A percentile compares a stretch with the other conserved stretches of the same genome.
phyloP scores from a whole-genome alignment of 1,140 invertebrate genomes.

The Ceratosolen solmsi region DNA sequence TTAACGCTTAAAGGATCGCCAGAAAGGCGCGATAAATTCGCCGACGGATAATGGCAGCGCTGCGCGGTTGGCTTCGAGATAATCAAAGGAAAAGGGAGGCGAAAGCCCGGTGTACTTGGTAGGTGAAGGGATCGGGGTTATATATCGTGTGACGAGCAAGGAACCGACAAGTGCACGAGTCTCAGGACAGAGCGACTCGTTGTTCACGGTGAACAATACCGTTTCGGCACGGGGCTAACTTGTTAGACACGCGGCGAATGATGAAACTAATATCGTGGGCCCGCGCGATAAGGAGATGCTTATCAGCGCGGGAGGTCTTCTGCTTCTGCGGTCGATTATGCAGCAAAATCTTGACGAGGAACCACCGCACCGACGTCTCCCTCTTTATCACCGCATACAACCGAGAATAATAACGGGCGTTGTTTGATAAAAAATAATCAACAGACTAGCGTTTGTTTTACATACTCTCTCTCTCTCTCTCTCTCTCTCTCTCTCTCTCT shows the following conservation, averaged over 20 bases:
- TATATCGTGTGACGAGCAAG: no score
- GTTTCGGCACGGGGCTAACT: background rate
- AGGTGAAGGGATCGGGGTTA: no score
- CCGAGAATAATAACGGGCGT: background rate
- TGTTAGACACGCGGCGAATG: background rate
- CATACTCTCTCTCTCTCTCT: background rate
- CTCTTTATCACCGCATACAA: background rate
- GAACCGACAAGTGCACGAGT: no score
- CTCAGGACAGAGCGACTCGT: no score
- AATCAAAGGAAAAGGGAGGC: no score
- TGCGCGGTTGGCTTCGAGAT: no score
- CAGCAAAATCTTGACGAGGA: background rate
- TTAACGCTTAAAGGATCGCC: no score
- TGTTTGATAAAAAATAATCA: background rate
- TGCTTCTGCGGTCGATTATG: background rate
- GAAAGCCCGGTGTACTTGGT: no score
- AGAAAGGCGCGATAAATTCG: background rate
- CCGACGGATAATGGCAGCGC: background rate
- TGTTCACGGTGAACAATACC: background rate
- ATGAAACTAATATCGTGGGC: constrained; percentile 16
- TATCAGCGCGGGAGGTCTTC: background rate
- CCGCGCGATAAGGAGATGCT: constrained; percentile 1
- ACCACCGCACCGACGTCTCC: background rate
- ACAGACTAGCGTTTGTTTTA: background rate
- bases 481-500: no score